Evolutionary conservation across 2,113 vertebrate species (phyloP).

Genomic region (Sprattus sprattus): DNA sequence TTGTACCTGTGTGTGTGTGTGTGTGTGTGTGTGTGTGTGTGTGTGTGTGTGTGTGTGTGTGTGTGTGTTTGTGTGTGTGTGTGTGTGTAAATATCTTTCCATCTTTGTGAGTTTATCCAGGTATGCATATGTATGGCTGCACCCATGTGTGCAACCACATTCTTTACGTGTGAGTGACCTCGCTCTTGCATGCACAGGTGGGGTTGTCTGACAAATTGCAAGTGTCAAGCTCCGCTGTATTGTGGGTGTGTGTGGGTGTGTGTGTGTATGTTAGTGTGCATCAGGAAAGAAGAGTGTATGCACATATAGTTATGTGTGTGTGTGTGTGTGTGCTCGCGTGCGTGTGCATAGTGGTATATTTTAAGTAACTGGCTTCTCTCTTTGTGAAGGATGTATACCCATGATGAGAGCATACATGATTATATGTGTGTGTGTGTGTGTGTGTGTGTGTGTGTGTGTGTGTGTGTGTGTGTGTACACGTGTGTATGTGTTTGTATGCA

Average conservation of each 20-base stretch:
- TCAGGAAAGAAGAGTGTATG: slow-evolving; percentile 13
- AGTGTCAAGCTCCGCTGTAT: not conserved
- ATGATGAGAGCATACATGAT: slow-evolving; percentile 41
- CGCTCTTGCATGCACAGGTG: not conserved
- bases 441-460: slow-evolving; percentile 29
- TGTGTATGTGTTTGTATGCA: slow-evolving; percentile 36
- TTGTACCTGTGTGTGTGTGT: not conserved
- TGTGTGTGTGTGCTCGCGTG: not conserved
- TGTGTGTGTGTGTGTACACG: slow-evolving; percentile 37
- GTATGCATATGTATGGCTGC: slow-evolving; percentile 18
- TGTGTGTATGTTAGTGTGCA: slow-evolving; percentile 55
- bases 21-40: not conserved
- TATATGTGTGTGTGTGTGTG: slow-evolving; percentile 46
- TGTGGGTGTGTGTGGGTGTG: slow-evolving; percentile 42
- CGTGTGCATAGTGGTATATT: slow-evolving; percentile 1
- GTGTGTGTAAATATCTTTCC: slow-evolving; percentile 10
- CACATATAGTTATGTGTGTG: slow-evolving; percentile 10
- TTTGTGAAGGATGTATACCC: not conserved
- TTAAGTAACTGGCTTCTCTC: not conserved
- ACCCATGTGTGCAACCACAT: slow-evolving; percentile 12
- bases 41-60: slow-evolving; percentile 18
- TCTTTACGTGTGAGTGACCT: slow-evolving; percentile 17
- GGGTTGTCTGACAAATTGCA: slow-evolving; percentile 12
- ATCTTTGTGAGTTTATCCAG: slow-evolving; percentile 13
- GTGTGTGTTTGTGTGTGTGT: not conserved